Conservation (phyloP, 2,797 vertebrate genomes). For the Taenioides sp. region DNA sequence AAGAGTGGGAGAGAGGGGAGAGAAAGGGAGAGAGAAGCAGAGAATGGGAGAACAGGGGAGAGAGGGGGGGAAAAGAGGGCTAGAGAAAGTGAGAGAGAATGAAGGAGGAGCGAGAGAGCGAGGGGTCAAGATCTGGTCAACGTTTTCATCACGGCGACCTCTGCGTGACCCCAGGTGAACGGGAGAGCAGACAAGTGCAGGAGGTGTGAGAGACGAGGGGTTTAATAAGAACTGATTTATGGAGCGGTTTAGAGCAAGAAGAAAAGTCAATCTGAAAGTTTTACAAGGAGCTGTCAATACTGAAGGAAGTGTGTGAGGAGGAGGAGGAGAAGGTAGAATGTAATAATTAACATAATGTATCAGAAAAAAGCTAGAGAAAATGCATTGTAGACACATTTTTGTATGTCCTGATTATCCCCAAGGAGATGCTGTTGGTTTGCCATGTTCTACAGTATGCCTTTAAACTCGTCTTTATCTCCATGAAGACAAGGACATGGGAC, state of each 20-base stretch:
- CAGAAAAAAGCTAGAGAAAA: no score
- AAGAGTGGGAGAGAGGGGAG: no score
- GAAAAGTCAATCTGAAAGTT: background rate
- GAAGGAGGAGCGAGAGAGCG: slow-evolving; percentile 15
- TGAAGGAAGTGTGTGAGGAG: background rate
- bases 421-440: no score
- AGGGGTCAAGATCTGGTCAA: slow-evolving; percentile 61
- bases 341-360: background rate
- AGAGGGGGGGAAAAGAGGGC: no score
- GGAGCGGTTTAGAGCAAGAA: slow-evolving; percentile 1
- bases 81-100: no score
- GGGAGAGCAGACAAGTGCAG: slow-evolving; percentile 44
- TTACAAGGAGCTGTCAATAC: background rate
- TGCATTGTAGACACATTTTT: no score
- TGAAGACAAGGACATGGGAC: no score
- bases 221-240: slow-evolving; percentile 33
- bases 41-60: no score
- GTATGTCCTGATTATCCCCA: no score
- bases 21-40: no score
- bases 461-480: no score
- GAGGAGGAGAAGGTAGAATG: background rate
- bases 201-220: slow-evolving; percentile 34
- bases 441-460: no score
- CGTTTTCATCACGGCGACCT: slow-evolving; percentile 53
- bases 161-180: slow-evolving; percentile 46